These are phyloP conservation scores for Lathronympha strigana DNA, from an alignment of 2,888 invertebrate genomes.

Conservation along the genomic window DNA sequence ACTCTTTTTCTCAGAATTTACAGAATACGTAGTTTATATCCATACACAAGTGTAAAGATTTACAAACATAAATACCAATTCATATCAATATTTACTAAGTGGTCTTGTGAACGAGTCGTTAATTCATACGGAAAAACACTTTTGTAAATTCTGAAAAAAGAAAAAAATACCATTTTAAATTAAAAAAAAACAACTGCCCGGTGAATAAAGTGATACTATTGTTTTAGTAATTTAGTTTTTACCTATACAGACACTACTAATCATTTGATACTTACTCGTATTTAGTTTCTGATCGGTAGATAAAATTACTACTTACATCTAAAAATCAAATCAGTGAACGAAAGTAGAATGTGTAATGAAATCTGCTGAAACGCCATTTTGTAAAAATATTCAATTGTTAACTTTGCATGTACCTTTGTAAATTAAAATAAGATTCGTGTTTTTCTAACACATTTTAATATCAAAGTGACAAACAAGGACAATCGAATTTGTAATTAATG, in stretches of 20 bases:
- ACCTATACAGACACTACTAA: neutral
- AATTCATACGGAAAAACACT: too few relatives aligned
- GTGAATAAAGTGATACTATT: conserved; percentile 8
- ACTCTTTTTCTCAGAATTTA: neutral
- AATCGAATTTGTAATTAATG: too few relatives aligned
- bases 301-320: conserved; percentile 3
- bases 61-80: neutral
- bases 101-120: neutral
- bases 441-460: neutral
- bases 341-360: neutral
- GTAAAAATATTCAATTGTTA: neutral
- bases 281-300: neutral
- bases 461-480: neutral
- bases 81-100: neutral
- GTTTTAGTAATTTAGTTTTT: conserved; percentile 1
- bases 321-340: conserved; percentile 4
- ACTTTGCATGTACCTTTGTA: neutral
- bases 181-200: conserved; percentile 4
- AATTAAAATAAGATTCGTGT: neutral
- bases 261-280: neutral
- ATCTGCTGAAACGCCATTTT: too few relatives aligned
- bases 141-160: neutral
- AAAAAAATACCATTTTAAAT: neutral
- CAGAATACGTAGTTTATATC: neutral
- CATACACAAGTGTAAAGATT: neutral